Evolutionary conservation across 2,113 vertebrate species (phyloP), one percentile per base, ranked within the genome.

Genomic region (Forbesichthys papilliferus): DNA sequence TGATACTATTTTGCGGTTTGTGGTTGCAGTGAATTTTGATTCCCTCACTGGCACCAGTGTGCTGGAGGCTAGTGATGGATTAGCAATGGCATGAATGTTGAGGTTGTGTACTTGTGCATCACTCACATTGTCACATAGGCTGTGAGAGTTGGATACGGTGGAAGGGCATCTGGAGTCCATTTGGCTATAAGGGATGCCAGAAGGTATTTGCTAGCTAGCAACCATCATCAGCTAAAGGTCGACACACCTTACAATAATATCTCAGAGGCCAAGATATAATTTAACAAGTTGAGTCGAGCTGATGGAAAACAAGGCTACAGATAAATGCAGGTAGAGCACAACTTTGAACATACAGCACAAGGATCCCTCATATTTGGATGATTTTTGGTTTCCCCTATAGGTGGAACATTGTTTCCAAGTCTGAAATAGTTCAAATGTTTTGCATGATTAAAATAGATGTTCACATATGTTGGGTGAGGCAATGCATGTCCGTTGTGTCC

Each of bases 161-260:
- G 42, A 59, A 69, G 42, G 53, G 71, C 72, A 86, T 87, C 78
- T 86, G 88, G 78, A 79, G 58, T 47, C 57, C 13, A 84, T 86
- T 86, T 74, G 36, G 64, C 16, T 57, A 13, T 58, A 59, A 51
- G 7, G 52, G 34, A 51, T 77, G 71, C 75, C 81, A 85, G 76
- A 79, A 79, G 61, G 69, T 79, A 67, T 52, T 73, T 71, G 54
- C 66, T 73, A 77, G 57, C 68, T 73, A 77, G 71, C 34, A 77
- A 57, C 10, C 62, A 70, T 72, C 48, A 60, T 33, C 48, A 59
- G 33, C 58, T 58, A 47, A 2, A 59, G 6, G 42, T 61, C 61
- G 36, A 5, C 0, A 12, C 36, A 34, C 48, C 18, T 61, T 14
- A 12, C 27, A 3, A 46, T 14, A 20, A 65, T 34, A 13, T 67